A percentile compares a stretch with the other conserved stretches of the same genome.
These are phyloP conservation scores for Myripristis murdjan DNA, from an alignment of 2,797 vertebrate species.

Conservation along the genomic window DNA sequence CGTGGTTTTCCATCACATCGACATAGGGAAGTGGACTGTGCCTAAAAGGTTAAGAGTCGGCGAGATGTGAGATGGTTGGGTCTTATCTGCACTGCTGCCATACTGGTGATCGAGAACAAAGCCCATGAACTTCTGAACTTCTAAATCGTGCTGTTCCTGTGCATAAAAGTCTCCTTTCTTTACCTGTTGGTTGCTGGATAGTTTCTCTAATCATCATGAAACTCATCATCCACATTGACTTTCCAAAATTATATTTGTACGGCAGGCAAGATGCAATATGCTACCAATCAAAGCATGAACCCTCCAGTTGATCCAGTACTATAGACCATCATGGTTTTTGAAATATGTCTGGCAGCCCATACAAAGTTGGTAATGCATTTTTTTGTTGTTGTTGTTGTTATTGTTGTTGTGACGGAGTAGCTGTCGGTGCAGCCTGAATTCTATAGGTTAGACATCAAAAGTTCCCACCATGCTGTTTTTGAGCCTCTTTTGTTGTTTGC, in stretches of 20 bases:
- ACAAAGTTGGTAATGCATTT: neutral
- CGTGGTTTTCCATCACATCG: constrained; percentile 34
- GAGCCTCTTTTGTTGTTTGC: constrained; percentile 23
- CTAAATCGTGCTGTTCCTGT: neutral
- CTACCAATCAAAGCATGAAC: constrained; percentile 33
- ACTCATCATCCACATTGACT: constrained; percentile 45
- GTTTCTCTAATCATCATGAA: constrained; percentile 32
- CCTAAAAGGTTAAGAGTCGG: constrained; percentile 26
- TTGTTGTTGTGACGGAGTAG: neutral
- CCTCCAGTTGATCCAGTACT: constrained; percentile 24
- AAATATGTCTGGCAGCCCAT: neutral
- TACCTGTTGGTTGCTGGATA: constrained; percentile 1
- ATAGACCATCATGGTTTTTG: constrained; percentile 21
- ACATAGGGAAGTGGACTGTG: neutral
- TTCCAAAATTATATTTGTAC: constrained; percentile 39
- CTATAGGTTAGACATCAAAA: constrained; percentile 8
- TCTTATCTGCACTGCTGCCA: constrained; percentile 8
- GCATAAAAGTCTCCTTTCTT: neutral
- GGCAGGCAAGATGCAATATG: constrained; percentile 35
- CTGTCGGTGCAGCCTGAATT: neutral
- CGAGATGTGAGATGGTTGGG: neutral
- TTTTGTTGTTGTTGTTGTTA: neutral
- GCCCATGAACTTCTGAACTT: neutral
- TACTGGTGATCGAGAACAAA: neutral
- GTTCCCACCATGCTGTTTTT: constrained; percentile 19